These are phyloP conservation scores for Celastrina argiolus DNA, from an alignment of 2,888 invertebrate genomes.

Conservation along the genomic window DNA sequence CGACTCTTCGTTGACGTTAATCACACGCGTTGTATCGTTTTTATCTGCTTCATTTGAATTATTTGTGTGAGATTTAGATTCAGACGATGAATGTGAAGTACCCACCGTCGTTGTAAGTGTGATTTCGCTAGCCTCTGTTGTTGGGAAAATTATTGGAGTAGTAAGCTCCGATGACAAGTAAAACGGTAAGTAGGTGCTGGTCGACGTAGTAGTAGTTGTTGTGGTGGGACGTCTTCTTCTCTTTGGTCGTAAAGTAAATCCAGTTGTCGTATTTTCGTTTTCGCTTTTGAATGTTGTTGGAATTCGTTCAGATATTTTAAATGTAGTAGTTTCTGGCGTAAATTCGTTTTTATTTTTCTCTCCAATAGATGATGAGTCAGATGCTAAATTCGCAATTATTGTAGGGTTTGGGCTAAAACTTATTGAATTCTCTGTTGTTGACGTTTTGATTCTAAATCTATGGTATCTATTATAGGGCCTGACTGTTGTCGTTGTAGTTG, in stretches of 20 bases:
- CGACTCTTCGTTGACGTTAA: slow-evolving; percentile 42
- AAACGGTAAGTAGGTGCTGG: slow-evolving; percentile 34
- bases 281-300: slow-evolving; percentile 50
- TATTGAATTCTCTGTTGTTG: slow-evolving; percentile 56
- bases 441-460: slow-evolving; percentile 63
- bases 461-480: slow-evolving; percentile 55
- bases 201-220: slow-evolving; percentile 46
- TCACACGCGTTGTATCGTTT: slow-evolving; percentile 40
- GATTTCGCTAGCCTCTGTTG: slow-evolving; percentile 39
- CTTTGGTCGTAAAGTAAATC: slow-evolving; percentile 50
- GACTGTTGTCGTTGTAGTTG: slow-evolving; percentile 37
- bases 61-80: slow-evolving; percentile 51
- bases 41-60: slow-evolving; percentile 40
- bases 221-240: slow-evolving; percentile 64
- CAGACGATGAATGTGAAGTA: slow-evolving; percentile 68
- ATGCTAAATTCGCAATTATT: slow-evolving; percentile 40
- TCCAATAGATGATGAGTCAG: slow-evolving; percentile 52
- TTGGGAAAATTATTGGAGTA: slow-evolving; percentile 28
- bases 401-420: slow-evolving; percentile 41
- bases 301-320: slow-evolving; percentile 52
- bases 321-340: slow-evolving; percentile 43
- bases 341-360: slow-evolving; percentile 42
- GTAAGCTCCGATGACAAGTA: slow-evolving; percentile 32
- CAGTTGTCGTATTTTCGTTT: slow-evolving; percentile 46
- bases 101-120: slow-evolving; percentile 53